These are phyloP conservation scores for Myxocyprinus asiaticus DNA, from an alignment of 2,113 vertebrate genomes.

Conservation along the genomic window DNA sequence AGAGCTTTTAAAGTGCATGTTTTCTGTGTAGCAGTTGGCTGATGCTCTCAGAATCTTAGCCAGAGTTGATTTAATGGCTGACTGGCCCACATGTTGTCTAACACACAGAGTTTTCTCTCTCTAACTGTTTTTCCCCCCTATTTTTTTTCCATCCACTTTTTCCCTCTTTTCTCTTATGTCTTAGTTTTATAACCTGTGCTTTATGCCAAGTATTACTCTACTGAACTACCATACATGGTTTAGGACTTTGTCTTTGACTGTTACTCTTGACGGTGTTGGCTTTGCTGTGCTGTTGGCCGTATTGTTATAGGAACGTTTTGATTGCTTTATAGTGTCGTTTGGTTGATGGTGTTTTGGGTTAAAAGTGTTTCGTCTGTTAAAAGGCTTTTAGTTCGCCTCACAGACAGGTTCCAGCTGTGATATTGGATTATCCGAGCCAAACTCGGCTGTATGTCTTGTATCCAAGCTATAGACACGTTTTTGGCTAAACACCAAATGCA, in stretches of 20 bases:
- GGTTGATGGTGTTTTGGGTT: conserved; percentile 45
- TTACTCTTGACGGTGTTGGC: conserved; percentile 29
- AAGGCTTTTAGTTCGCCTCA: conserved; percentile 29
- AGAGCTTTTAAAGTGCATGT: conserved; percentile 47
- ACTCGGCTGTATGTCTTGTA: conserved; percentile 6
- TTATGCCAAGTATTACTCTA: conserved; percentile 17
- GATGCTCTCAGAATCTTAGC: conserved; percentile 36
- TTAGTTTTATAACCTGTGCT: conserved; percentile 12
- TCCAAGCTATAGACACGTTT: conserved; percentile 6
- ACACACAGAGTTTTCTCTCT: not conserved
- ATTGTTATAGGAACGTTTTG: conserved; percentile 43
- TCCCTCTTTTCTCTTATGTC: conserved; percentile 1
- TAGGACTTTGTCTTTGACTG: conserved; percentile 25
- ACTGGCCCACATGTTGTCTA: conserved; percentile 21
- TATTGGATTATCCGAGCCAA: conserved; percentile 42
- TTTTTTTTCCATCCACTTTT: not conserved
- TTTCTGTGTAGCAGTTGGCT: conserved; percentile 11
- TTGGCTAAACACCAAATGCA: not conserved
- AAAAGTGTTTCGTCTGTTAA: conserved; percentile 40
- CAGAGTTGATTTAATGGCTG: conserved; percentile 41
- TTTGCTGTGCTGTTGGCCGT: conserved; percentile 8
- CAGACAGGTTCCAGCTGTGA: conserved; percentile 51
- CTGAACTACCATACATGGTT: conserved; percentile 49
- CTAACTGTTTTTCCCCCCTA: not conserved
- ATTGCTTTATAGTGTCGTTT: conserved; percentile 57